Evolutionary conservation across 2,113 vertebrate genomes (phyloP).

Genomic region (Cisticola juncidis): DNA sequence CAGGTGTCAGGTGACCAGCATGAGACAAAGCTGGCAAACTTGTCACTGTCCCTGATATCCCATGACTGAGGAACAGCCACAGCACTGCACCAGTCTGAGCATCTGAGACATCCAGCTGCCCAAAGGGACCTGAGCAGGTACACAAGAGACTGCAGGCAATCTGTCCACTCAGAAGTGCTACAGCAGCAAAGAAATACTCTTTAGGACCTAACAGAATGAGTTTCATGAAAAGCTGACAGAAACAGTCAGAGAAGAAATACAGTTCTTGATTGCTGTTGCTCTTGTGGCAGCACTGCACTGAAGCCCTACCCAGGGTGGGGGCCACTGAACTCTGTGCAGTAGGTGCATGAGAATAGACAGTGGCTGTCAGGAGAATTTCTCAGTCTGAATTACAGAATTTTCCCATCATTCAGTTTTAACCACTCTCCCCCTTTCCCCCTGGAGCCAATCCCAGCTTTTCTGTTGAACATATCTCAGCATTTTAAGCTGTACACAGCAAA

Average conservation of each 20-base stretch:
- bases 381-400: neutral
- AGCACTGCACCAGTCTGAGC: neutral
- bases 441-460: neutral
- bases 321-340: neutral
- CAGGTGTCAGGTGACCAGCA: neutral
- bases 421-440: neutral
- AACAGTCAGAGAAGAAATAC: neutral
- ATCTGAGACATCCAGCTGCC: neutral
- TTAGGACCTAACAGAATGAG: neutral
- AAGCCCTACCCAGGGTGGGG: neutral
- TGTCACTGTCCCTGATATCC: neutral
- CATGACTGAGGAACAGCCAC: fast-evolving
- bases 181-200: neutral
- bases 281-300: neutral
- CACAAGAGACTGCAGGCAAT: neutral
- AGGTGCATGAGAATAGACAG: fast-evolving
- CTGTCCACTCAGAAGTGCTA: neutral
- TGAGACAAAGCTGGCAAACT: neutral
- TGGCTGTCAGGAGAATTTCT: neutral
- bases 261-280: neutral
- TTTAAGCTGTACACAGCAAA: neutral
- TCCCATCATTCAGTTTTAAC: neutral
- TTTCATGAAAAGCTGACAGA: neutral
- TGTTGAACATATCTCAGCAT: neutral
- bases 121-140: neutral